Evolutionary conservation across 2,888 invertebrate species (phyloP).

Genomic region (Osmoderma eremita): DNA sequence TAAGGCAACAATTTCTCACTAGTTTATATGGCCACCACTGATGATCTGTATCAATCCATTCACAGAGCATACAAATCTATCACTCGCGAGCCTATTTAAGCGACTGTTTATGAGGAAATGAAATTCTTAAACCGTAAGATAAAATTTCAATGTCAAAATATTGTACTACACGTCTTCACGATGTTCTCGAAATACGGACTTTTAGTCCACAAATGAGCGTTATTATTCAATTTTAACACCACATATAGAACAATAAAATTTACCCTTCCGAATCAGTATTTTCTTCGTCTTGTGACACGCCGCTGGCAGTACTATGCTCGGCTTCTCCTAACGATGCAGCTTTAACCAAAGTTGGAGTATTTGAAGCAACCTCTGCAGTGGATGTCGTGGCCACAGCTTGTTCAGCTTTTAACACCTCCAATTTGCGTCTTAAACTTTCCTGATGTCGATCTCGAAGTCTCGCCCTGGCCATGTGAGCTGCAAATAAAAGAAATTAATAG

Average conservation of each 20-base stretch:
- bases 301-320: slow-evolving; percentile 52
- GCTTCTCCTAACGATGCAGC: slow-evolving; percentile 53
- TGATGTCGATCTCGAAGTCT: slow-evolving; percentile 93
- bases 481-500: slow-evolving; percentile 40
- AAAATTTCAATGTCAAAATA: no score
- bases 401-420: slow-evolving; percentile 89
- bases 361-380: slow-evolving; percentile 64
- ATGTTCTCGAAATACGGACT: no score
- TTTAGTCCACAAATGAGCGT: no score
- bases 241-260: slow-evolving; percentile 7
- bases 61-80: no score
- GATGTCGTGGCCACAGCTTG: slow-evolving; percentile 69
- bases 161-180: no score
- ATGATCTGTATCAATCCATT: no score
- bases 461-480: slow-evolving; percentile 93
- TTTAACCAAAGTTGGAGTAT: slow-evolving; percentile 50
- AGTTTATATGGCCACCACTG: no score
- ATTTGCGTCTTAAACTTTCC: slow-evolving; percentile 85
- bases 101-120: no score
- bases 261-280: slow-evolving; percentile 60
- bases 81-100: no score
- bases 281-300: slow-evolving; percentile 55
- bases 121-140: no score
- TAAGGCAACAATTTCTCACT: no score
- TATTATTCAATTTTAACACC: background rate